phyloP scores from a whole-genome alignment of 1,140 invertebrate genomes.

The Hypsibius dujardini region DNA sequence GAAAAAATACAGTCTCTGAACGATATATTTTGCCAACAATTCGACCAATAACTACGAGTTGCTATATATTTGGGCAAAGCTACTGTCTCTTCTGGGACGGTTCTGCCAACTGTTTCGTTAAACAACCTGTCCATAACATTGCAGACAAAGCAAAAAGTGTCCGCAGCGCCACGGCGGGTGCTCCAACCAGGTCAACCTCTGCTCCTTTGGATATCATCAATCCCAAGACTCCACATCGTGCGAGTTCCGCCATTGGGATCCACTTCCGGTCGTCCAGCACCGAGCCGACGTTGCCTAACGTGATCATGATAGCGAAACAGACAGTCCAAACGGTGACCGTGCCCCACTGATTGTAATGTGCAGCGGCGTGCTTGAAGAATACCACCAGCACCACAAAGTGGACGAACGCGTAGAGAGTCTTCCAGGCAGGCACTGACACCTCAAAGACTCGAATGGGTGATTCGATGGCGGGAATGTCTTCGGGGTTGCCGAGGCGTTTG shows the following conservation, averaged over 20 bases:
- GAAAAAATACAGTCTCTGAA: no score
- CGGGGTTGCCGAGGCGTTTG: constrained; percentile 31
- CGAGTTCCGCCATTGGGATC: background rate
- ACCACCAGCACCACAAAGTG: background rate
- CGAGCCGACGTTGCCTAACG: constrained; percentile 3
- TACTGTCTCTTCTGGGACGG: no score
- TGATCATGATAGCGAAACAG: background rate
- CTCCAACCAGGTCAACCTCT: no score
- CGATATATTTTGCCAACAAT: no score
- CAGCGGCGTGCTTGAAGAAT: constrained; percentile 1
- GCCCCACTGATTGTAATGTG: background rate
- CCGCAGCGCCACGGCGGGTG: no score
- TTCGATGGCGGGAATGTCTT: constrained; percentile 32
- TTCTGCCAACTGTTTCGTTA: no score
- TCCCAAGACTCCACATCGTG: background rate
- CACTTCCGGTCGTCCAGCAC: constrained; percentile 4
- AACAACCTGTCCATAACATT: no score
- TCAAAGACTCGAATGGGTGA: constrained; percentile 18
- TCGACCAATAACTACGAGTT: no score
- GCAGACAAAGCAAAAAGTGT: no score
- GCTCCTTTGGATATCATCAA: no score
- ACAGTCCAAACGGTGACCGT: background rate
- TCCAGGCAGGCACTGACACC: background rate
- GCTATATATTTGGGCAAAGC: no score
- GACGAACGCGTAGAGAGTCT: background rate